Evolutionary conservation across 2,113 vertebrate species (phyloP), one percentile per base, ranked within the genome.

Genomic region (Psilopogon haemacephalus): DNA sequence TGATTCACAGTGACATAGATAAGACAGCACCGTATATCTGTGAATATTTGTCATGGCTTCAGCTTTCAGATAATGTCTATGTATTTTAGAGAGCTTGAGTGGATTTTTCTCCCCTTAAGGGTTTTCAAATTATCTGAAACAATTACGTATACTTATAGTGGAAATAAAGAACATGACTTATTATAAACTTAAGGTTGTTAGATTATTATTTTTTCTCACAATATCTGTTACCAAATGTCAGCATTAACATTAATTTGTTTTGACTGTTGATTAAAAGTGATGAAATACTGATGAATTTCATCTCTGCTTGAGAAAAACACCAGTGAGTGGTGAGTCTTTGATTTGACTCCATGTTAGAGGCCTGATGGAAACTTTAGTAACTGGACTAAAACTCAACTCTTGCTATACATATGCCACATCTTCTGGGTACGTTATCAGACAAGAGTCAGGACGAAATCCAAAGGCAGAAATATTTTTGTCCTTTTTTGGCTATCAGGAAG

Each of bases 161-260:
- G 16, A 90, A 76, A 58, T 11, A 0, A 83, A 83, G 9, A 48
- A 63, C 21, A 18, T 17, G 32, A 44, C 10, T 69, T 46, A 13
- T 12, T 28, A 5, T 44, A 91, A 87, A 75, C 2, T 54, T 42
- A 69, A 40, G 12, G 2, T 0, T 0, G 0, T 58, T 62, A 48
- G 12, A 12, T 46, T 44, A 50, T 50, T 50, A 50, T 24, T 52
- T 71, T 68, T 54, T 3, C 11, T 63, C 8, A 77, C 1, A 6
- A 10, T 65, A 26, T 69, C 26, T 65, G 7, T 44, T 38, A 44
- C 56, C 14, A 71, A 55, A 81, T 65, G 7, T 62, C n/a, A 73
- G 28, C 4, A 64, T 55, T 67, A 59, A 28, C 7, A 56, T 50
- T 52, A 46, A 68, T 86, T 81, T 70, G 8, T 56, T 8, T 52